Evolutionary conservation across 2,888 invertebrate genomes (phyloP).

Genomic region (Ennomos quercinarius): DNA sequence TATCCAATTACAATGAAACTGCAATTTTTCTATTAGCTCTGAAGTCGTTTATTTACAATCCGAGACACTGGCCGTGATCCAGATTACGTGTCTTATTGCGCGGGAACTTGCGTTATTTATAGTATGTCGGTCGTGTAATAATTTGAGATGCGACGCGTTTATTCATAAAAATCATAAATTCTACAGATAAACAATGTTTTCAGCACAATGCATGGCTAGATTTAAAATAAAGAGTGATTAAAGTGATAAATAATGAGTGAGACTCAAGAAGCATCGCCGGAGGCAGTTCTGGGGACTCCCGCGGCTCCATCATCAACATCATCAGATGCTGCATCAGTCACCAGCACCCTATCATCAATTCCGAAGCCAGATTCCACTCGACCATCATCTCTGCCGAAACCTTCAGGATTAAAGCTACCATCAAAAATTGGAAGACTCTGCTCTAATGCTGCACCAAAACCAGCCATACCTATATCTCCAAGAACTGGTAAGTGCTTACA

Average conservation of each 20-base stretch:
- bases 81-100: slow-evolving; percentile 81
- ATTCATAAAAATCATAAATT: slow-evolving; percentile 40
- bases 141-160: slow-evolving; percentile 61
- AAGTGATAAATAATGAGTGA: slow-evolving; percentile 68
- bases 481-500: slow-evolving; percentile 74
- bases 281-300: slow-evolving; percentile 54
- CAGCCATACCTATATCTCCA: slow-evolving; percentile 87
- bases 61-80: slow-evolving; percentile 81
- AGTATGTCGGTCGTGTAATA: slow-evolving; percentile 70
- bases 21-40: slow-evolving; percentile 48
- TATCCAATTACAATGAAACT: slow-evolving; percentile 29
- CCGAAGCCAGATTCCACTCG: slow-evolving; percentile 60
- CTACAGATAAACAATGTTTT: slow-evolving; percentile 51
- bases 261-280: slow-evolving; percentile 56
- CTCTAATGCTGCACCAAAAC: slow-evolving; percentile 87
- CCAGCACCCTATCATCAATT: slow-evolving; percentile 64
- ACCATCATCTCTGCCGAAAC: slow-evolving; percentile 78
- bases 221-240: slow-evolving; percentile 56
- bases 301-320: slow-evolving; percentile 65
- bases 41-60: slow-evolving; percentile 64
- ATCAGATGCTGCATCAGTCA: slow-evolving; percentile 64
- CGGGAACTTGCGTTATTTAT: slow-evolving; percentile 82
- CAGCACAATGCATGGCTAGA: slow-evolving; percentile 51
- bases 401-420: slow-evolving; percentile 87
- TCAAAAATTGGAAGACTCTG: slow-evolving; percentile 89